phyloP scores from a whole-genome alignment of 1,140 invertebrate genomes.

The Rhizoglyphus robini region DNA sequence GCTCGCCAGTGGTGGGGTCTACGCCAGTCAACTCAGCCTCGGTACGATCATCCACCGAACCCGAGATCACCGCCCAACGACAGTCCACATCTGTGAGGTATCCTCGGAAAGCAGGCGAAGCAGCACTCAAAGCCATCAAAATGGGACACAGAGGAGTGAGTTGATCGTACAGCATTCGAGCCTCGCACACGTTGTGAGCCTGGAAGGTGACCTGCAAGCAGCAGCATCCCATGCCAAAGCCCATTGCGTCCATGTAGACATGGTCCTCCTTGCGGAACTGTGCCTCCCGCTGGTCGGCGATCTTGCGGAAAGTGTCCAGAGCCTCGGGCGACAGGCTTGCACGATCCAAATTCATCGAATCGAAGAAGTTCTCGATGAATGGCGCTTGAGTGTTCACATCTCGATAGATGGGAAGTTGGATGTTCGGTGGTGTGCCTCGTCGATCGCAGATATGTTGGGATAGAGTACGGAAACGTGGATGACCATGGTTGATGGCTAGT shows the following conservation, averaged over 20 bases:
- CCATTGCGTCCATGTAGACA: slow-evolving; percentile 97
- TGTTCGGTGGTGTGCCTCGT: slow-evolving; percentile 83
- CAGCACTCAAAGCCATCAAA: slow-evolving; percentile 87
- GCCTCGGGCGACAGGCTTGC: background rate
- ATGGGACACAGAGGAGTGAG: slow-evolving; percentile 92
- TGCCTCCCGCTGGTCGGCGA: slow-evolving; percentile 47
- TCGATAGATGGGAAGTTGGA: slow-evolving; percentile 85
- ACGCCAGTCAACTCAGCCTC: slow-evolving; percentile 66
- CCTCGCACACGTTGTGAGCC: slow-evolving; percentile 92
- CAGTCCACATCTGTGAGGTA: slow-evolving; percentile 89
- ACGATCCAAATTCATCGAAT: slow-evolving; percentile 13
- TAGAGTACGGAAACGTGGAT: slow-evolving; percentile 89
- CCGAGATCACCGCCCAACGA: slow-evolving; percentile 88
- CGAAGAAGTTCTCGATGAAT: slow-evolving; percentile 55
- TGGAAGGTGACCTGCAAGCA: slow-evolving; percentile 92
- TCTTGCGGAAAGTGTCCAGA: slow-evolving; percentile 27
- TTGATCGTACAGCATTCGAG: slow-evolving; percentile 89
- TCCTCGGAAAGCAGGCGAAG: slow-evolving; percentile 84
- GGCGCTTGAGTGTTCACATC: slow-evolving; percentile 63
- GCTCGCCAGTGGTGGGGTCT: slow-evolving; percentile 35
- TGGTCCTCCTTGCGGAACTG: slow-evolving; percentile 60
- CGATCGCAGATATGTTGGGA: slow-evolving; percentile 81
- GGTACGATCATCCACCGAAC: slow-evolving; percentile 89
- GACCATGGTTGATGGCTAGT: slow-evolving; percentile 69
- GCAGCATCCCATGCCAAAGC: slow-evolving; percentile 97